These are phyloP conservation scores for Siniperca obscura DNA, from an alignment of 2,797 vertebrate genomes.

Conservation along the genomic window DNA sequence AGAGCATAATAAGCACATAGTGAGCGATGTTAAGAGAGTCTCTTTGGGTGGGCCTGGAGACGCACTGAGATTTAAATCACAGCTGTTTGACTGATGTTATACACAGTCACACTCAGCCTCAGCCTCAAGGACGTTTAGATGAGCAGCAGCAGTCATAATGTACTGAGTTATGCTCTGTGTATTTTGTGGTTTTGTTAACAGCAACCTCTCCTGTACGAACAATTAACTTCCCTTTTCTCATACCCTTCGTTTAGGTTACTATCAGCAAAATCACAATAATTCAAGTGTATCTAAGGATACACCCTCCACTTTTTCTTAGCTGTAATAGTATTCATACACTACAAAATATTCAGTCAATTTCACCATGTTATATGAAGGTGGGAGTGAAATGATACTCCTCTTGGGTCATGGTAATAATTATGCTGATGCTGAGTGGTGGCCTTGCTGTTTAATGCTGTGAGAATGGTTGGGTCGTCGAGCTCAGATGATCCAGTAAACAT, in stretches of 20 bases:
- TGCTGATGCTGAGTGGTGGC: conserved; percentile 8
- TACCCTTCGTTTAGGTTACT: conserved; percentile 2
- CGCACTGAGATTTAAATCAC: conserved; percentile 73
- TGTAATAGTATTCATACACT: not conserved
- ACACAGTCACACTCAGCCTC: conserved; percentile 72
- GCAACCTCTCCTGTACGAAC: conserved; percentile 39
- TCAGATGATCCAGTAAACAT: conserved; percentile 1
- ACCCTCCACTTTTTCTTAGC: conserved; percentile 21
- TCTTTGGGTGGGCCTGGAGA: conserved; percentile 80
- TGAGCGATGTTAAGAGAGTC: conserved; percentile 54
- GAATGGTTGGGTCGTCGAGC: not conserved
- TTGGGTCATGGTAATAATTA: conserved; percentile 2
- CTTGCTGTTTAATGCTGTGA: not conserved
- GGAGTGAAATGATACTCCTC: conserved; percentile 47
- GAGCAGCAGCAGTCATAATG: conserved; percentile 69
- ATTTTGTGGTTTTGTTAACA: conserved; percentile 66
- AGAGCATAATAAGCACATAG: conserved; percentile 46
- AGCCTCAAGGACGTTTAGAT: conserved; percentile 76
- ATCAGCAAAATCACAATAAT: conserved; percentile 49
- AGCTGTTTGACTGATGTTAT: conserved; percentile 75
- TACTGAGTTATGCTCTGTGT: conserved; percentile 61
- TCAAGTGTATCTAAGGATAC: conserved; percentile 5
- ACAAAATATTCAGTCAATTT: conserved; percentile 15
- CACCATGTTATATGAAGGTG: conserved; percentile 2
- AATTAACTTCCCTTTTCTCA: conserved; percentile 33